Evolutionary conservation across 2,888 invertebrate genomes (phyloP).

Genomic region (Ischnus inquisitorius): DNA sequence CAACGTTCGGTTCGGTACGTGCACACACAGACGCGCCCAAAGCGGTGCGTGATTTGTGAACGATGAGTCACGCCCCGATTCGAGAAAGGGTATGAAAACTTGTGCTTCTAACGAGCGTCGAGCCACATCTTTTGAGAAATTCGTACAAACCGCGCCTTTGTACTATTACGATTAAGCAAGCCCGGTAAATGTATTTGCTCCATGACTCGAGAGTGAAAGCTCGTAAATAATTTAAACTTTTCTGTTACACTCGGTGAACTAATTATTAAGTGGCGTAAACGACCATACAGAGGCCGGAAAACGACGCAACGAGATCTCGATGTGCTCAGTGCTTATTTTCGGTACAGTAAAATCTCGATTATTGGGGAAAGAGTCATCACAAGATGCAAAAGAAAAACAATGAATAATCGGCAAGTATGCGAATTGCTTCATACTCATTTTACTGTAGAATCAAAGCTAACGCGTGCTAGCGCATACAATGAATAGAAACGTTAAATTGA

Average conservation of each 20-base stretch:
- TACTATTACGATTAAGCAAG: neutral
- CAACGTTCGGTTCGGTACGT: neutral
- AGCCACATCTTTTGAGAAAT: neutral
- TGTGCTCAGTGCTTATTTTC: neutral
- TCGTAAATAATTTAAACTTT: neutral
- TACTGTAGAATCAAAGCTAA: no score
- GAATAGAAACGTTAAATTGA: no score
- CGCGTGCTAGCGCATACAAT: no score
- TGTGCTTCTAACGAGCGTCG: neutral
- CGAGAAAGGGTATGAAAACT: neutral
- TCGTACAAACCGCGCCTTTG: neutral
- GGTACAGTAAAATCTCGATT: neutral
- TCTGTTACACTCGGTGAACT: neutral
- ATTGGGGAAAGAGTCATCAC: no score
- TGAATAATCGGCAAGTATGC: no score
- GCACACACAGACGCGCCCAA: neutral
- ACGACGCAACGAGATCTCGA: slow-evolving; percentile 1
- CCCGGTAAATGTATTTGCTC: neutral
- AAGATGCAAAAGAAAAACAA: no score
- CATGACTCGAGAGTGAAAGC: slow-evolving; percentile 27
- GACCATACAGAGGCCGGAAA: neutral
- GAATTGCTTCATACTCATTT: no score
- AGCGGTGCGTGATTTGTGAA: neutral
- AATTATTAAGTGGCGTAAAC: neutral
- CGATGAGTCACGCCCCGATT: neutral